Base-by-base conservation (phyloP, 2,113 vertebrate genomes). In the Oncorhynchus gorbuscha region DNA sequence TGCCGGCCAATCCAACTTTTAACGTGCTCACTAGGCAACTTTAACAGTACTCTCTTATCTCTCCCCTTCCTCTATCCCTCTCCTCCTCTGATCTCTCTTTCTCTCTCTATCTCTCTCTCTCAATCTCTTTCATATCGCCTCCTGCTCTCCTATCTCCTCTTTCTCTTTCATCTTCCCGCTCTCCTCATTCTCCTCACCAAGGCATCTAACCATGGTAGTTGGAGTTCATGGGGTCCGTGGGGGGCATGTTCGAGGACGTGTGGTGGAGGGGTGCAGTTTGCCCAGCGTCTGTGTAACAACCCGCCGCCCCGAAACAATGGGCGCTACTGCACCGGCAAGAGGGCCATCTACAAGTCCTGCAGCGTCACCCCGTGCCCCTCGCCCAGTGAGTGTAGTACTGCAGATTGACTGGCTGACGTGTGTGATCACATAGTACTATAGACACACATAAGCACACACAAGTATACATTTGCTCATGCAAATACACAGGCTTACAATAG, bases 171-270 rank as follows among this genome's bases (percentile, higher is more conserved):
- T 22, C 55, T 72, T 59, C 69, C 16, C 45, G 20, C 49, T 49
- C 26, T 66, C 62, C 18, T 28, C 28, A 28, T 74, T 16, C 26
- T 61, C 14, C 18, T 24, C 48, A 24, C 68, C 66, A 91, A 99
- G 98, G 94, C 94, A 49, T 98, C 98, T 39, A 98, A 95, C 82
- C 96, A 99, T 0, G 98, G 98, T 65, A 98, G 96, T 90, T 99
- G 98, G 98, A 98, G 97, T 0, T 97, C 97, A 5, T 99, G 98
- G 98, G 97, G 97, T 0, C 75, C 96, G 0, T 99, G 98, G 98
- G 97, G 97, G 7, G 88, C 93, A 3, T 99, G 98, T 80, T 97
- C 97, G 16, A 94, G 97, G 0, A 94, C 95, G 0, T 99, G 98
- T 59, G 96, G 96, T 0, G 97, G 97, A 0, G 98, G 98, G 1